Evolutionary conservation across 2,888 invertebrate genomes (phyloP).

Genomic region (Petrolisthes manimaculis): DNA sequence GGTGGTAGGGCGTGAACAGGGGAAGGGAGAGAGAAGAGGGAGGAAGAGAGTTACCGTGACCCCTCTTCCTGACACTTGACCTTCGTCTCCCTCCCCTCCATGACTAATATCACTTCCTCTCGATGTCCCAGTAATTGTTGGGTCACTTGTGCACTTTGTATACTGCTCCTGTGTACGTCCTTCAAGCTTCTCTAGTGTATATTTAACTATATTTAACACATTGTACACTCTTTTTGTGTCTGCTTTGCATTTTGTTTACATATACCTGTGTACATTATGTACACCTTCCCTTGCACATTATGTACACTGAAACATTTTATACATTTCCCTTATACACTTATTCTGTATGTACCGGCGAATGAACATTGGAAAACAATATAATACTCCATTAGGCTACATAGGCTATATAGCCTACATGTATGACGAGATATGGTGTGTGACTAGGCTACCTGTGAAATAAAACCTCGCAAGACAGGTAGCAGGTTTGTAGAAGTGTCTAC

Average conservation of each 20-base stretch:
- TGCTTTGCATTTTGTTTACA: neutral
- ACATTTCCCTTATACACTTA: too few relatives aligned
- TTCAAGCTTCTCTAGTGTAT: neutral
- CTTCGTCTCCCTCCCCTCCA: neutral
- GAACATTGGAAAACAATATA: too few relatives aligned
- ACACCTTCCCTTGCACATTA: neutral
- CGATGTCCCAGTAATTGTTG: constrained; percentile 9
- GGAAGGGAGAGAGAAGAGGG: neutral
- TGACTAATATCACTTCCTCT: constrained; percentile 6
- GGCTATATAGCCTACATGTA: too few relatives aligned
- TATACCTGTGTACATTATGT: neutral
- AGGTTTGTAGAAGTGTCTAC: too few relatives aligned
- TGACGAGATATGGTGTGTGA: too few relatives aligned
- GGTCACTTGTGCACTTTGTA: neutral
- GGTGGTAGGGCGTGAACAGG: neutral
- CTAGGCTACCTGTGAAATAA: too few relatives aligned
- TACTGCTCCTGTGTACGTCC: neutral
- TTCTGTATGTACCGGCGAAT: too few relatives aligned
- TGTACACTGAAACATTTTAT: too few relatives aligned
- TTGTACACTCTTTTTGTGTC: neutral
- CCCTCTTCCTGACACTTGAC: constrained; percentile 1
- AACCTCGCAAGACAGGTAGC: too few relatives aligned
- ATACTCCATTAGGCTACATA: too few relatives aligned
- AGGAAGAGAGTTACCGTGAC: neutral
- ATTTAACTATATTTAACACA: neutral